These are phyloP conservation scores for Brachypalpus laphriformis DNA, from an alignment of 2,888 invertebrate species.

Conservation along the genomic window DNA sequence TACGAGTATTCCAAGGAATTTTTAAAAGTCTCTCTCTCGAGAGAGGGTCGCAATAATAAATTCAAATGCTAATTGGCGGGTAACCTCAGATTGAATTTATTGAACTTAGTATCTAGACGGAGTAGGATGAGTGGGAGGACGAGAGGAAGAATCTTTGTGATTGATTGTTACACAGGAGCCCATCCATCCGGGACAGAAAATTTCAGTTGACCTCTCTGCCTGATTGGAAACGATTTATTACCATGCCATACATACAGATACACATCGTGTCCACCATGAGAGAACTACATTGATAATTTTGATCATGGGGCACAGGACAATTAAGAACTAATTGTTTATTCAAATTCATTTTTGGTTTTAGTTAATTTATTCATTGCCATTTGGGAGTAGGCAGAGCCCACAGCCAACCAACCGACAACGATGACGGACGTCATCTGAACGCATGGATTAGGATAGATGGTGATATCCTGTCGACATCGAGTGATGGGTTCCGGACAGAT, in stretches of 20 bases:
- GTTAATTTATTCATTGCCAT: conserved; percentile 71
- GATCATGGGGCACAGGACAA: conserved; percentile 42
- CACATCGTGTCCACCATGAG: background rate
- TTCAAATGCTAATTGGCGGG: conserved; percentile 64
- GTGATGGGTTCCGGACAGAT: conserved; percentile 64
- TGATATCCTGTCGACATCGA: conserved; percentile 65
- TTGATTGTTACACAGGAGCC: conserved; percentile 56
- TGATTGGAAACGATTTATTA: conserved; percentile 67
- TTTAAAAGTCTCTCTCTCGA: background rate
- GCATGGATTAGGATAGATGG: conserved; percentile 43
- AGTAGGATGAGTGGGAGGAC: background rate
- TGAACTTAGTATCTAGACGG: conserved; percentile 45
- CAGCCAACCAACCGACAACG: background rate
- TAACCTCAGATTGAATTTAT: conserved; percentile 51
- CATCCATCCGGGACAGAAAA: background rate
- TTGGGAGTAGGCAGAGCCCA: conserved; percentile 9
- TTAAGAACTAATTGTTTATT: conserved; percentile 71
- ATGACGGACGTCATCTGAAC: conserved; percentile 51
- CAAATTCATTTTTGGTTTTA: conserved; percentile 71
- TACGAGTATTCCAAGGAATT: background rate
- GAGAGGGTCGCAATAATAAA: conserved; percentile 44
- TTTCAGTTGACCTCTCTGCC: conserved; percentile 1
- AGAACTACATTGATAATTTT: conserved; percentile 36
- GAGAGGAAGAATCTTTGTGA: no score
- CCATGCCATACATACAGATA: background rate